phyloP scores from a whole-genome alignment of 2,797 vertebrate genomes.

The Enteromius mattozi region DNA sequence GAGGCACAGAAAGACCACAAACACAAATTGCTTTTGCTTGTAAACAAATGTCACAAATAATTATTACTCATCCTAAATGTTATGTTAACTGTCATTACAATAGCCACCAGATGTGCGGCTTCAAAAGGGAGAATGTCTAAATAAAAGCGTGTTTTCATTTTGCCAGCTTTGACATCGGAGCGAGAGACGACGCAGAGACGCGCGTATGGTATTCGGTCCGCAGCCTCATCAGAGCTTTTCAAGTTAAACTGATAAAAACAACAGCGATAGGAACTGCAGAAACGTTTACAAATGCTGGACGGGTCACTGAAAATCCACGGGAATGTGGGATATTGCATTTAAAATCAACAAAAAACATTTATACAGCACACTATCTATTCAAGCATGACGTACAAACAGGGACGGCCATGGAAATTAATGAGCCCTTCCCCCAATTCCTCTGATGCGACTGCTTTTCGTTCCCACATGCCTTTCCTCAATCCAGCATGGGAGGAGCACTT shows the following conservation, averaged over 20 bases:
- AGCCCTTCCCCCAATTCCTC: constrained; percentile 43
- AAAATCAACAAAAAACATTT: constrained; percentile 69
- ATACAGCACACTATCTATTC: constrained; percentile 19
- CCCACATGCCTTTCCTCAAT: constrained; percentile 42
- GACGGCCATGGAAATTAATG: constrained; percentile 40
- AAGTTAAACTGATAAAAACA: constrained; percentile 32
- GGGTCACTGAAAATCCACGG: background rate
- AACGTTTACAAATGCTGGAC: constrained; percentile 37
- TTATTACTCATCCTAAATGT: constrained; percentile 58
- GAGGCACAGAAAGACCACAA: constrained; percentile 38
- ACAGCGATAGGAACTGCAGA: constrained; percentile 35
- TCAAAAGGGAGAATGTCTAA: constrained; percentile 52
- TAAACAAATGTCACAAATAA: constrained; percentile 65
- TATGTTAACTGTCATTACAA: constrained; percentile 58
- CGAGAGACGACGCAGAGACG: background rate
- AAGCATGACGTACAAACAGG: constrained; percentile 39
- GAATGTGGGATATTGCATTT: constrained; percentile 64
- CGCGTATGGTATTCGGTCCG: constrained; percentile 38
- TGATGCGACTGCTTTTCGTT: constrained; percentile 18
- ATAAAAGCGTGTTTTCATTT: constrained; percentile 46
- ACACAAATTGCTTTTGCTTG: constrained; percentile 54
- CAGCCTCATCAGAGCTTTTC: constrained; percentile 26
- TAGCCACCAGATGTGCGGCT: constrained; percentile 60
- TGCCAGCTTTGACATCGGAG: constrained; percentile 43
- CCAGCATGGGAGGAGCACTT: constrained; percentile 42